Percentiles rank a stretch among this genome's conserved stretches.
phyloP scores from a whole-genome alignment of 92 coral and sea anemone species.

The Anthopleura xanthogrammica region DNA sequence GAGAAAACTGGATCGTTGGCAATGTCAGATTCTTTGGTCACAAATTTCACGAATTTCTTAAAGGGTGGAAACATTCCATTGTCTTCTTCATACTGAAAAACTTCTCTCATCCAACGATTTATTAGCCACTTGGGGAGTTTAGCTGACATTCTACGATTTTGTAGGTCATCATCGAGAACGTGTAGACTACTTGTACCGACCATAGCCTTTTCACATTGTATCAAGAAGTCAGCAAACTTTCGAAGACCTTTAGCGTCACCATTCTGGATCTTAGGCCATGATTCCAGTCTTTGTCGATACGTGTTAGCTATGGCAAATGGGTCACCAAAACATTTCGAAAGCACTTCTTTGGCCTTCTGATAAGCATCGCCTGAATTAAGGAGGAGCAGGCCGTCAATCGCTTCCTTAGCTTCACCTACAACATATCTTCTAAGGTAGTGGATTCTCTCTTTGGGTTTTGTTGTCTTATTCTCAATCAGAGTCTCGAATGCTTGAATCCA shows the following conservation, averaged over 20 bases:
- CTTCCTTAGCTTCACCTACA: conserved; percentile 30
- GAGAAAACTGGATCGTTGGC: conserved; percentile 50
- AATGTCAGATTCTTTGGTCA: conserved; percentile 43
- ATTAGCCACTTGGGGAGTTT: conserved; percentile 51
- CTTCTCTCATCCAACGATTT: conserved; percentile 49
- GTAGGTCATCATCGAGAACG: conserved; percentile 44
- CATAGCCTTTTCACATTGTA: conserved; percentile 58
- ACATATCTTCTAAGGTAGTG: conserved; percentile 26
- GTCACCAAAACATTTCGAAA: conserved; percentile 54
- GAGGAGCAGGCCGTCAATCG: conserved; percentile 17
- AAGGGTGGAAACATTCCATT: conserved; percentile 44
- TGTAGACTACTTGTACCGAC: conserved; percentile 28
- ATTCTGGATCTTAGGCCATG: conserved; percentile 42
- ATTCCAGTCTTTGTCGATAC: conserved; percentile 35
- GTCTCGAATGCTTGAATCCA: conserved; percentile 55
- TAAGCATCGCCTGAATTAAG: conserved; percentile 4
- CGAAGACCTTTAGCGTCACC: conserved; percentile 38
- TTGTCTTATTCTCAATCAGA: conserved; percentile 1
- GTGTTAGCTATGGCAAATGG: conserved; percentile 39
- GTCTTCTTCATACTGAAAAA: conserved; percentile 41
- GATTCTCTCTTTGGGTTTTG: neutral
- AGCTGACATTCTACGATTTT: conserved; percentile 29
- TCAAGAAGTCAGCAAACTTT: conserved; percentile 47
- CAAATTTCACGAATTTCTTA: conserved; percentile 36
- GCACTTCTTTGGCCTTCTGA: conserved; percentile 33